A percentile compares a stretch with the other conserved stretches of the same genome.
Evolutionary conservation across 2,888 invertebrate genomes (phyloP).

Genomic region (Pandemis heparana): DNA sequence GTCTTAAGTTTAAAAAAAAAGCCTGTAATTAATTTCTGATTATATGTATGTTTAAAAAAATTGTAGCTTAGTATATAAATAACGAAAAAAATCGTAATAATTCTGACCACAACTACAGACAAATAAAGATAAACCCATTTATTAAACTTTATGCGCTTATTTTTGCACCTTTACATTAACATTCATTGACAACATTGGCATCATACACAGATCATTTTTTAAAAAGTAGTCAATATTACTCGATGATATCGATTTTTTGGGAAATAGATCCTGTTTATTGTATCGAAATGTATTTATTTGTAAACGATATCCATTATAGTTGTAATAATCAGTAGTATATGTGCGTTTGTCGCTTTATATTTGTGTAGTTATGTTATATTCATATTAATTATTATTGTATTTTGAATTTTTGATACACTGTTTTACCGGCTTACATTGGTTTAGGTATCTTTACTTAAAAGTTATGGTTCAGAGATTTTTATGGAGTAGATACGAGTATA

Average conservation of each 20-base stretch:
- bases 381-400: slow-evolving; percentile 57
- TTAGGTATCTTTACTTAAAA: not conserved
- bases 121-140: not conserved
- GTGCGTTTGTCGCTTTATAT: slow-evolving; percentile 65
- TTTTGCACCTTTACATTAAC: not conserved
- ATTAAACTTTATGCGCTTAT: not conserved
- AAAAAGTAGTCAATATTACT: slow-evolving; percentile 17
- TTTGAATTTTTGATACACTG: slow-evolving; percentile 23
- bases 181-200: slow-evolving; percentile 33
- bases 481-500: not conserved
- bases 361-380: slow-evolving; percentile 60
- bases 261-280: slow-evolving; percentile 21
- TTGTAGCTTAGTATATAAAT: too few relatives aligned
- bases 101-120: too few relatives aligned
- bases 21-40: too few relatives aligned
- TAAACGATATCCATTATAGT: slow-evolving; percentile 18
- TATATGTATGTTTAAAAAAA: too few relatives aligned
- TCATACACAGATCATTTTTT: slow-evolving; percentile 26
- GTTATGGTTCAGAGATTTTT: not conserved
- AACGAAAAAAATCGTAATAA: too few relatives aligned
- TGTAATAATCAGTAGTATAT: slow-evolving; percentile 39
- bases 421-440: slow-evolving; percentile 29
- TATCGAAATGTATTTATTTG: slow-evolving; percentile 15
- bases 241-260: not conserved
- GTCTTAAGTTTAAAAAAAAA: not conserved